A percentile compares a stretch with the other conserved stretches of the same genome.
These are phyloP conservation scores for Phalacrocorax aristotelis DNA, from an alignment of 2,113 vertebrate genomes.

Conservation along the genomic window DNA sequence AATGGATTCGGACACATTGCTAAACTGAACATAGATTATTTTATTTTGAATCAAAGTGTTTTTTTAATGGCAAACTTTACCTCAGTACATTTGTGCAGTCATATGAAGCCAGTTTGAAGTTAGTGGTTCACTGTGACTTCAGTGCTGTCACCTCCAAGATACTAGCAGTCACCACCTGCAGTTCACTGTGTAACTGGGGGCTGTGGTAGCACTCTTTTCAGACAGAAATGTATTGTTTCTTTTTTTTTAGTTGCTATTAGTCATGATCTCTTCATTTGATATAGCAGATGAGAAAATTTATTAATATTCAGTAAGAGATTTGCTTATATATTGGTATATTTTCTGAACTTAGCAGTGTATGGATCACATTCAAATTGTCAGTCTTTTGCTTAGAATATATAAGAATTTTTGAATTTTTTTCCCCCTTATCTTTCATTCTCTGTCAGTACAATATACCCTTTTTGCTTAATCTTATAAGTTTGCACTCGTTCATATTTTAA, in stretches of 20 bases:
- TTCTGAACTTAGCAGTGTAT: neutral
- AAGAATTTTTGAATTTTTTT: neutral
- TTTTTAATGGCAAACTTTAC: neutral
- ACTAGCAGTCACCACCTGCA: no score
- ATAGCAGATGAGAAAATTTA: neutral
- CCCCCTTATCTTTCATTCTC: neutral
- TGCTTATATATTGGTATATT: neutral
- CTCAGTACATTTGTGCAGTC: neutral
- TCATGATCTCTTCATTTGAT: neutral
- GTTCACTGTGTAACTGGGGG: neutral
- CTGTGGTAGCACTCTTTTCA: neutral
- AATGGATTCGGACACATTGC: neutral
- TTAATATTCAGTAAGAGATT: neutral
- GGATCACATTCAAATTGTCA: neutral
- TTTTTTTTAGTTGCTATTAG: neutral
- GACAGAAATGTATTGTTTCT: neutral
- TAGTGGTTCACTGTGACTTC: neutral
- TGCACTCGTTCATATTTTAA: neutral
- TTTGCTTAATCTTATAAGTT: neutral
- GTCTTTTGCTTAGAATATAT: neutral
- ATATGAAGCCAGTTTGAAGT: neutral
- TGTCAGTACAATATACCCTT: neutral
- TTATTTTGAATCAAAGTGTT: neutral
- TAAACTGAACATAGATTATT: neutral
- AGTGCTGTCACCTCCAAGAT: fast-evolving